Percentiles rank a stretch among this genome's conserved stretches.
These are phyloP conservation scores for Ceyx melanurus DNA, from an alignment of 2,113 vertebrate genomes.

Conservation along the genomic window DNA sequence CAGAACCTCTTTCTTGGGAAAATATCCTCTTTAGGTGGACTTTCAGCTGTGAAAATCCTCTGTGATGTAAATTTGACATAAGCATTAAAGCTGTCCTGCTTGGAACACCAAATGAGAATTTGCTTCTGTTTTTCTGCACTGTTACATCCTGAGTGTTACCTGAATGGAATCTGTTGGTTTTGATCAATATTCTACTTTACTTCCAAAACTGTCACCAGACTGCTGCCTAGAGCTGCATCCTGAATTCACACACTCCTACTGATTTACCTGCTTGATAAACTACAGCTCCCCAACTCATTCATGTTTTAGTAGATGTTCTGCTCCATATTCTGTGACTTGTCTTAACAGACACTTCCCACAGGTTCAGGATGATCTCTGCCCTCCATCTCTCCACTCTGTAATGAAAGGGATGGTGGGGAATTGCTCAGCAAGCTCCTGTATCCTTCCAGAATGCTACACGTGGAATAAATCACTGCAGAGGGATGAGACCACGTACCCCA, in stretches of 20 bases:
- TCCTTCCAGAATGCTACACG: background rate
- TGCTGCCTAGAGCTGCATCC: background rate
- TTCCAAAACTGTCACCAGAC: background rate
- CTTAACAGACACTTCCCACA: conserved; percentile 28
- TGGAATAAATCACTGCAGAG: background rate
- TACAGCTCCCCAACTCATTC: background rate
- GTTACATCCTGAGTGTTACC: background rate
- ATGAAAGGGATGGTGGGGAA: background rate
- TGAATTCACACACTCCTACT: background rate
- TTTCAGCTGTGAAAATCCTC: background rate
- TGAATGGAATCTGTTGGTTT: background rate
- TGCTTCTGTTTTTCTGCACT: background rate
- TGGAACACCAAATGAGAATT: background rate
- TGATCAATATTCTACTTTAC: background rate
- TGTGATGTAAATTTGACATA: background rate
- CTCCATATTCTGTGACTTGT: background rate
- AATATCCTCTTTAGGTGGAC: background rate
- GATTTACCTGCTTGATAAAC: background rate
- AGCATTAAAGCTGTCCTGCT: background rate
- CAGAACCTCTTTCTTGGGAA: background rate
- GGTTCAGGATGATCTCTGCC: conserved; percentile 16
- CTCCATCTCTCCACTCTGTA: background rate
- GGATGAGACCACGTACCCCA: background rate
- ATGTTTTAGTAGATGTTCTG: background rate
- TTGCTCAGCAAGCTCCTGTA: background rate